These are phyloP conservation scores for Ploceus nigricollis DNA, from an alignment of 2,113 vertebrate species.

Conservation along the genomic window DNA sequence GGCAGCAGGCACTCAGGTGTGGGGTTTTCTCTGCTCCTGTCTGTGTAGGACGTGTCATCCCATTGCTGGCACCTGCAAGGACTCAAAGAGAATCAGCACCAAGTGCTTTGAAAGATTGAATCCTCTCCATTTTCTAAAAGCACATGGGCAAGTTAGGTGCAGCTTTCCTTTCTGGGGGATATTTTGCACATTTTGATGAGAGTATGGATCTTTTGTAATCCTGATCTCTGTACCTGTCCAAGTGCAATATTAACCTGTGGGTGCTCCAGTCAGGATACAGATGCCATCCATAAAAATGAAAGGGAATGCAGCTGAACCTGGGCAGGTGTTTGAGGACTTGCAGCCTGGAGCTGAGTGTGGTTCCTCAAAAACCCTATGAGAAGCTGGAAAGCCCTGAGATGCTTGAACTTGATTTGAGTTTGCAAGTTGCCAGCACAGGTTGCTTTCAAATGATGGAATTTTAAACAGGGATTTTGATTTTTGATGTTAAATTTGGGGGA, in stretches of 20 bases:
- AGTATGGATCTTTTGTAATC: not conserved
- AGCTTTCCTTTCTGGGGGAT: not conserved
- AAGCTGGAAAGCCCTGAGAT: not conserved
- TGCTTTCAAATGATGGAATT: not conserved
- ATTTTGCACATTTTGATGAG: not conserved
- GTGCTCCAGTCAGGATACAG: not conserved
- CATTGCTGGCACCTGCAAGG: not conserved
- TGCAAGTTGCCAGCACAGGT: not conserved
- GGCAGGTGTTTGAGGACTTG: not conserved
- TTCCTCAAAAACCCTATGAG: not conserved
- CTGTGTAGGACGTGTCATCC: not conserved
- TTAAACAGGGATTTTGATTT: not conserved
- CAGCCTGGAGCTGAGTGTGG: not conserved
- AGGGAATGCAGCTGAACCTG: not conserved
- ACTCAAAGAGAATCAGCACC: not conserved
- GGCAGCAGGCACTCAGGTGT: not conserved
- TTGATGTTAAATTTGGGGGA: not conserved
- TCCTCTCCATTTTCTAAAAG: not conserved
- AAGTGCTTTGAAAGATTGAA: not conserved
- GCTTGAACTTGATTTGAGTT: not conserved
- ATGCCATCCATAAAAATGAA: not conserved
- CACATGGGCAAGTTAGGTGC: accelerated
- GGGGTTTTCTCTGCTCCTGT: not conserved
- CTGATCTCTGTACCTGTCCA: not conserved
- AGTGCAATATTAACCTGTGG: not conserved